Evolutionary conservation across 1,140 invertebrate species (phyloP).

Genomic region (Drosophila leontia): DNA sequence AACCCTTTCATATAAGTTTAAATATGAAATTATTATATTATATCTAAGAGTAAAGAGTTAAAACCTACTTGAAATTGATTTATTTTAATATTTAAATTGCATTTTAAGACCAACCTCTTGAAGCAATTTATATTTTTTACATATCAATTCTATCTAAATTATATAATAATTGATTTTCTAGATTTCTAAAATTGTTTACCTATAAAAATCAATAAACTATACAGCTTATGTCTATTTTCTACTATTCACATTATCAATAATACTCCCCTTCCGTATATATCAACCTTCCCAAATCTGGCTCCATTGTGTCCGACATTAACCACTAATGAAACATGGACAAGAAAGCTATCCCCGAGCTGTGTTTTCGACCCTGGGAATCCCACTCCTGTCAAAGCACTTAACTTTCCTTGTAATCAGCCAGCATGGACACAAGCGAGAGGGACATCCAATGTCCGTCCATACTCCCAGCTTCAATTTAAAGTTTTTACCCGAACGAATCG

Average conservation of each 20-base stretch:
- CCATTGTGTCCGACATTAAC: slow-evolving; percentile 47
- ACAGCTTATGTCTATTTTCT: background rate
- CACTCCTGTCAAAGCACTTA: slow-evolving; percentile 35
- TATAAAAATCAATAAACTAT: background rate
- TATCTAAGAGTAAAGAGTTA: background rate
- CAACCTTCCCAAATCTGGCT: background rate
- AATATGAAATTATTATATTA: background rate
- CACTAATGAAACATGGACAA: slow-evolving; percentile 50
- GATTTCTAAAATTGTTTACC: background rate
- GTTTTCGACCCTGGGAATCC: background rate
- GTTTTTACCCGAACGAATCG: slow-evolving; percentile 32
- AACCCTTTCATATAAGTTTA: background rate
- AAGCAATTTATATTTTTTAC: too few species aligned
- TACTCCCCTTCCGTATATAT: background rate
- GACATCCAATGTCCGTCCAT: slow-evolving; percentile 1
- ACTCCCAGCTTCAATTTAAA: slow-evolving; percentile 54
- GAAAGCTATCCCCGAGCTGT: slow-evolving; percentile 15
- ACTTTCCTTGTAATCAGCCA: slow-evolving; percentile 43
- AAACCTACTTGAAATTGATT: background rate
- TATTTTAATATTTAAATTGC: background rate
- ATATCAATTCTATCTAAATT: too few species aligned
- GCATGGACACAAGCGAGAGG: slow-evolving; percentile 3
- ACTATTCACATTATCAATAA: background rate
- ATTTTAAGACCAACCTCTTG: background rate
- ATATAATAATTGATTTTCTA: background rate